These are phyloP conservation scores for Albula glossodonta DNA, from an alignment of 2,113 vertebrate genomes.

Conservation along the genomic window DNA sequence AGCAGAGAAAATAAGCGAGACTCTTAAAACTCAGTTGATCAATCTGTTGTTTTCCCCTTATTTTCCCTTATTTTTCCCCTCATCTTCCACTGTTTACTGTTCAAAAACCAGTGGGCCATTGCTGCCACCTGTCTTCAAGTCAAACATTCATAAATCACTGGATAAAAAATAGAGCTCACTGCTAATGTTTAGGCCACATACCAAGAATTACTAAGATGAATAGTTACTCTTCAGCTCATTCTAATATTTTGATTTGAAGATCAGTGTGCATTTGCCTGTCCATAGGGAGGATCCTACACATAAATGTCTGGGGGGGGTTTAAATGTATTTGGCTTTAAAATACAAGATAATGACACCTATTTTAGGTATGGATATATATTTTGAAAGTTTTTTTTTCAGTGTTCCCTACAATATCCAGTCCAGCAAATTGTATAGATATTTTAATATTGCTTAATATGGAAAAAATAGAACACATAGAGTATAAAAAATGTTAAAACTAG, in stretches of 20 bases:
- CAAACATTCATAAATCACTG: background rate
- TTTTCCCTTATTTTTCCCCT: background rate
- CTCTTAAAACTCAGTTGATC: background rate
- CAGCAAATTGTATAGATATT: conserved; percentile 9
- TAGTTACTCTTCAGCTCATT: background rate
- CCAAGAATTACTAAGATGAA: background rate
- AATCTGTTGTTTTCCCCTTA: background rate
- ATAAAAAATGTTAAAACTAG: conserved; percentile 39
- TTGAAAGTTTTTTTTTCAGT: background rate
- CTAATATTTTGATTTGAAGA: background rate
- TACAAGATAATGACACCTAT: background rate
- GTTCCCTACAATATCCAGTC: background rate
- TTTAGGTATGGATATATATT: background rate
- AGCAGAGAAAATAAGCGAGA: background rate
- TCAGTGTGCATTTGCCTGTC: background rate
- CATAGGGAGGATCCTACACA: background rate
- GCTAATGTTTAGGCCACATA: background rate
- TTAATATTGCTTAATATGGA: conserved; percentile 1
- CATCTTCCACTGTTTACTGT: background rate
- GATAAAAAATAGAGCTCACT: background rate
- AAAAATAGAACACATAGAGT: conserved; percentile 42
- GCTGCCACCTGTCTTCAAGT: background rate
- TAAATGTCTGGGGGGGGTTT: background rate
- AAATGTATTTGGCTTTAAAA: background rate
- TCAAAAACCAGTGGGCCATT: background rate